Base-by-base conservation (phyloP, 2,888 invertebrate genomes). In the Patella caerulea region DNA sequence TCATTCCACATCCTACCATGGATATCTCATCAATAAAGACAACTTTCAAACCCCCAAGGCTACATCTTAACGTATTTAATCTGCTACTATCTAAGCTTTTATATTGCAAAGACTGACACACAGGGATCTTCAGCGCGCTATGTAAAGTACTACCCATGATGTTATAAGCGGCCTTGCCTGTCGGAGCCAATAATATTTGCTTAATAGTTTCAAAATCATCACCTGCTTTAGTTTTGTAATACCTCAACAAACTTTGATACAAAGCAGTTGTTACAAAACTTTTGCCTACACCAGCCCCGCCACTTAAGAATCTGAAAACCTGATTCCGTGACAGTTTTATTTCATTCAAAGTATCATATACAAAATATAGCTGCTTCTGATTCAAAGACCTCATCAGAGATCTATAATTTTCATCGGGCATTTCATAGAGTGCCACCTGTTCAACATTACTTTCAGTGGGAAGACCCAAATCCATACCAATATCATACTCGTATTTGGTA, bases 201-300 rank as follows among this genome's bases (percentile, higher is more conserved):
- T 52, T 65, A 9, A 45, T 45, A 14, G 75, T 71, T 12, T 65
- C 55, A 71, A 76, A 79, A 72, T 83, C 71, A 9, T 81, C 74
- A 53, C 82, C 83, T 69, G 78, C 71, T 71, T 54, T 71, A 55
- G 69, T 81, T 71, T 81, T 85, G 17, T 71, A 73, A 75, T 71
- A 81, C 75, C 79, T 83, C 45, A 84, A 65, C 52, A 73, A 45
- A 19, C 71, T 76, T 73, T 85, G 83, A 77, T 83, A 83, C 29
- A 85, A 54, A 17, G 84, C 83, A 72, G 73, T 74, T 14, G 78
- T 77, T 5, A 83, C 78, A 76, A 76, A 71, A 75, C 75, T 81
- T 78, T 85, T 84, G 2, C 84, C 83, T 34, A 83, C 83, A 65
- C 83, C 85, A 65, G 83, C 83, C 14, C 83, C 83, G 45, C 83